Percentiles rank a stretch among this genome's conserved stretches.
Conservation (phyloP, 2,888 invertebrate genomes). For the Sminthurides aquaticus region DNA sequence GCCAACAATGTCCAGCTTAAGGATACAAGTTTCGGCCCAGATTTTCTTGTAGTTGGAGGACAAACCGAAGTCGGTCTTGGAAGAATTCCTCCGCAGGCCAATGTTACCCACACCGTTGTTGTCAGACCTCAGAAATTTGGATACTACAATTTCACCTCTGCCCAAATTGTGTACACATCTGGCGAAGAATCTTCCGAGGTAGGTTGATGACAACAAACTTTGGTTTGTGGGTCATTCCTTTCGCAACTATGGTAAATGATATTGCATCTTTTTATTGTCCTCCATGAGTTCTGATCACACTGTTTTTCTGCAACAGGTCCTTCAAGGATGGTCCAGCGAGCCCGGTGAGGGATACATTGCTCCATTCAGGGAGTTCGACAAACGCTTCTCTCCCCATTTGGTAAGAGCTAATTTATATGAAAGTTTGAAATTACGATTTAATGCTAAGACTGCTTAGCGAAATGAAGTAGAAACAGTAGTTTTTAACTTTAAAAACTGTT, state of each 20-base stretch:
- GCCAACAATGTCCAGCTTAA: slow-evolving; percentile 80
- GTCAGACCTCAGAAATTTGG: slow-evolving; percentile 83
- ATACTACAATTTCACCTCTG: slow-evolving; percentile 94
- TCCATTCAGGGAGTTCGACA: slow-evolving; percentile 84
- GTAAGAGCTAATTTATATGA: slow-evolving; percentile 49
- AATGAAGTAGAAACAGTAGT: no score
- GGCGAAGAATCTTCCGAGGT: slow-evolving; percentile 73
- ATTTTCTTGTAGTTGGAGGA: slow-evolving; percentile 83
- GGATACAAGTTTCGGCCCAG: slow-evolving; percentile 86
- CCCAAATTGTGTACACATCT: slow-evolving; percentile 79
- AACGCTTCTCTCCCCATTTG: slow-evolving; percentile 93
- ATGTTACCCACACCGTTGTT: slow-evolving; percentile 88
- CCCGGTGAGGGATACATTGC: slow-evolving; percentile 95
- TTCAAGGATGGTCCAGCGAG: slow-evolving; percentile 59
- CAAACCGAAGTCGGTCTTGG: slow-evolving; percentile 74
- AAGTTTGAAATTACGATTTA: neutral
- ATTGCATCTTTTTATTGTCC: no score
- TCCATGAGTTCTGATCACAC: no score
- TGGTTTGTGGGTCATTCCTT: no score
- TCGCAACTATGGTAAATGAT: no score
- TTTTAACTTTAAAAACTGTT: no score
- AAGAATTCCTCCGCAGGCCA: slow-evolving; percentile 83
- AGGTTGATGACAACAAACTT: no score
- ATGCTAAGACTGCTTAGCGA: no score
- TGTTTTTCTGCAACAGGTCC: slow-evolving; percentile 32